These are phyloP conservation scores for Dufourea novaeangliae DNA, from an alignment of 1,140 invertebrate genomes.

Conservation along the genomic window DNA sequence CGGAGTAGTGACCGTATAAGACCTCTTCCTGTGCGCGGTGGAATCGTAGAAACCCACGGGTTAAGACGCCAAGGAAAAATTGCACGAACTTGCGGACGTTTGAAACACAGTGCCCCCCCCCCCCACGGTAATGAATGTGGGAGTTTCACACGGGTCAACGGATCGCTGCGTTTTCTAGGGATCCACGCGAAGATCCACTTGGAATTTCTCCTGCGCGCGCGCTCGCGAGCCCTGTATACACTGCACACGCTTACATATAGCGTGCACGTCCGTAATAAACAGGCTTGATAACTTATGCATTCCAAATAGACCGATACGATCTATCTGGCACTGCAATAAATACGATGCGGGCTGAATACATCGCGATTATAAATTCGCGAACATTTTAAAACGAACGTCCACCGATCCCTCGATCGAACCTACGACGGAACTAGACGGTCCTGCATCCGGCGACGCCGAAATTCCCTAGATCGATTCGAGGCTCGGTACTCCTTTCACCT, in stretches of 20 bases:
- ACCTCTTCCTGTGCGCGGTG: conserved; percentile 40
- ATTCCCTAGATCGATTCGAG: background rate
- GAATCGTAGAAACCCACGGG: conserved; percentile 61
- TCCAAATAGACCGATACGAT: conserved; percentile 62
- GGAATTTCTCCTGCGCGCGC: conserved; percentile 46
- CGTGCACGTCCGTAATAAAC: conserved; percentile 64
- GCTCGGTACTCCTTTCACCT: background rate
- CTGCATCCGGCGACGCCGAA: background rate
- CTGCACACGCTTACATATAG: conserved; percentile 50
- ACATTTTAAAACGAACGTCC: conserved; percentile 20
- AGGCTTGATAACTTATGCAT: conserved; percentile 69
- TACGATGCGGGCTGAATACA: conserved; percentile 54
- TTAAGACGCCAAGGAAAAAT: conserved; percentile 57
- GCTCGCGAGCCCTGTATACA: conserved; percentile 43
- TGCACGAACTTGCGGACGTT: conserved; percentile 66
- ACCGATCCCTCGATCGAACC: conserved; percentile 1
- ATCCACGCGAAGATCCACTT: conserved; percentile 61
- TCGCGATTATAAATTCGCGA: conserved; percentile 51
- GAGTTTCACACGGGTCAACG: conserved; percentile 70
- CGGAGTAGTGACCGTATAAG: conserved; percentile 45
- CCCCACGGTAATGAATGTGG: conserved; percentile 65
- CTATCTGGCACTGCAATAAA: conserved; percentile 63
- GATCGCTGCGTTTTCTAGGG: conserved; percentile 67
- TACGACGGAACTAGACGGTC: background rate
- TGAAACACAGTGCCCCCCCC: conserved; percentile 62